These are phyloP conservation scores for Pseudanteris insignis DNA, from an alignment of 2,888 invertebrate genomes.

Conservation along the genomic window DNA sequence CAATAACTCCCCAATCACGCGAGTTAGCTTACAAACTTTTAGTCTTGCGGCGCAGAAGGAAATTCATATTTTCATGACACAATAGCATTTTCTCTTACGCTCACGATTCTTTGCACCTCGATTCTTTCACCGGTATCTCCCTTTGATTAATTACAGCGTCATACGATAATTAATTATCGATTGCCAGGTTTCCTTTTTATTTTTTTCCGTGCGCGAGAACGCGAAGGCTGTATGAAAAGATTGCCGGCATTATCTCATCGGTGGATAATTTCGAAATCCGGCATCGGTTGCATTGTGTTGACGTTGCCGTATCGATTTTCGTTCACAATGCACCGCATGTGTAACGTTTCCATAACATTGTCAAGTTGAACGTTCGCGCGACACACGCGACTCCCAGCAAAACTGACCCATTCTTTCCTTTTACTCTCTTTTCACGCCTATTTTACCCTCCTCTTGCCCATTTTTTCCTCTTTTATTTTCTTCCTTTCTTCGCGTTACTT, in stretches of 20 bases:
- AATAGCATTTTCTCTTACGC: too few relatives aligned
- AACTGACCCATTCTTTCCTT: slow-evolving; percentile 14
- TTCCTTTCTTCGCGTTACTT: background rate
- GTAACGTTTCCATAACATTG: slow-evolving; percentile 31
- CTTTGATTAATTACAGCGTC: too few relatives aligned
- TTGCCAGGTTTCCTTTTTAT: too few relatives aligned
- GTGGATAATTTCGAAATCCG: slow-evolving; percentile 7
- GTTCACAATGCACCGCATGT: slow-evolving; percentile 24
- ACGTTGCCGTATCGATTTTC: slow-evolving; percentile 22
- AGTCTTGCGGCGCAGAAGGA: too few relatives aligned
- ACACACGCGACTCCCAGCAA: slow-evolving; percentile 8
- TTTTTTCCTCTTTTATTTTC: background rate
- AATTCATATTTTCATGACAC: too few relatives aligned
- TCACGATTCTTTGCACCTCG: too few relatives aligned
- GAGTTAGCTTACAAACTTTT: too few relatives aligned
- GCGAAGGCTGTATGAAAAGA: too few relatives aligned
- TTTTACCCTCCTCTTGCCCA: background rate
- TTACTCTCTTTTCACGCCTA: background rate
- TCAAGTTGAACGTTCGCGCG: slow-evolving; percentile 17
- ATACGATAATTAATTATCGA: too few relatives aligned
- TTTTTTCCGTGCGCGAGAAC: too few relatives aligned
- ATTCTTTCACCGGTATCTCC: too few relatives aligned
- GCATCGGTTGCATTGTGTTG: slow-evolving; percentile 8
- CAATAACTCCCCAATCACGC: too few relatives aligned
- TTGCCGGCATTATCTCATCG: background rate